Percentiles rank a stretch among this genome's conserved stretches.
phyloP scores from a whole-genome alignment of 2,797 vertebrate species.

The Enteromius paludinosus region DNA sequence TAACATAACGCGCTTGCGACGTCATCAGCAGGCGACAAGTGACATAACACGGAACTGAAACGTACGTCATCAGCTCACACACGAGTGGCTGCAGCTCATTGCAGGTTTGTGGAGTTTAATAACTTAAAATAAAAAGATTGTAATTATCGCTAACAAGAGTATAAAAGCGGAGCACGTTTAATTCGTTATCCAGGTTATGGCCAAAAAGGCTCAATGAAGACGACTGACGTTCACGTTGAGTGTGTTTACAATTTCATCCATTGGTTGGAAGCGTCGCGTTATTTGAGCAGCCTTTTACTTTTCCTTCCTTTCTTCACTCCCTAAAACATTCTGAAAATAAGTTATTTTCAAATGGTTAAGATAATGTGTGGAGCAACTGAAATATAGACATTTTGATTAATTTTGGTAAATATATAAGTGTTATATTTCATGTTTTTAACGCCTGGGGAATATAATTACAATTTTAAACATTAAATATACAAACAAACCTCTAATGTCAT shows the following conservation, averaged over 20 bases:
- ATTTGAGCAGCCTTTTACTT: not conserved
- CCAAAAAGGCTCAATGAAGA: not conserved
- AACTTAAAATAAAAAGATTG: not conserved
- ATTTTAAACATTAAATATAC: no score
- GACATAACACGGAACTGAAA: not conserved
- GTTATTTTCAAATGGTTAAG: not conserved
- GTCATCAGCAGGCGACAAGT: conserved; percentile 65
- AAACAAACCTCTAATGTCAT: no score
- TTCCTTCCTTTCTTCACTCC: not conserved
- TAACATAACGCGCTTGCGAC: conserved; percentile 27
- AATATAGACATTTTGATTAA: not conserved
- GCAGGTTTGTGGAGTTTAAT: not conserved
- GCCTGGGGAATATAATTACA: not conserved
- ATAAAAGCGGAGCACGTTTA: not conserved
- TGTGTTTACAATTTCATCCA: not conserved
- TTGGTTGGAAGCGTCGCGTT: not conserved
- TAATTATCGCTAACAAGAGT: not conserved
- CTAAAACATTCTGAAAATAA: not conserved
- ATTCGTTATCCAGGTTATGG: not conserved
- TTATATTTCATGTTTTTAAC: not conserved
- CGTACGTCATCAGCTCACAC: not conserved
- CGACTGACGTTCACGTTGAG: not conserved
- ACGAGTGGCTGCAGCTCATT: not conserved
- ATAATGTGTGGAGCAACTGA: not conserved
- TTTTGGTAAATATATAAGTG: not conserved